Evolutionary conservation across 2,797 vertebrate genomes (phyloP), one percentile per base, ranked within the genome.

Genomic region (Eleutherodactylus coqui): DNA sequence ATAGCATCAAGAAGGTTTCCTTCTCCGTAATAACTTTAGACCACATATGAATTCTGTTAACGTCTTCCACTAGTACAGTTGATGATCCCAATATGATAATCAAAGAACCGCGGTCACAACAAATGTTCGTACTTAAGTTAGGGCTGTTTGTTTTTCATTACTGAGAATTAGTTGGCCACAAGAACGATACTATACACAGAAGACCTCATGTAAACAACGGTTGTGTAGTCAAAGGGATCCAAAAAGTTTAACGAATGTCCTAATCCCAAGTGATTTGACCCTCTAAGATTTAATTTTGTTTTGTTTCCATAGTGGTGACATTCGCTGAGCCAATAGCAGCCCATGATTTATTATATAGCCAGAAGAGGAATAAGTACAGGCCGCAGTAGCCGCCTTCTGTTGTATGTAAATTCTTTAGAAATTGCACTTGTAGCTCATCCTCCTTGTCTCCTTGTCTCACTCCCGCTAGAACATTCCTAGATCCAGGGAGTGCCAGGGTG

Each of bases 11-110:
- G 55, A 72, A 85, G 55, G 51, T 88, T 84, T 89, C 53, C 29
- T 67, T 88, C 83, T 55, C 75, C 80, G 55, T 75, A 87, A 86
- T 87, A 88, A 64, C 32, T 8, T 75, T 87, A 45, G 83, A 77
- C 36, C 70, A 77, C 43, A 41, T 76, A 34, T 4, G 82, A 82
- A 0, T 75, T 73, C 19, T 21, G 53, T 84, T 82, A 87, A 60
- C 36, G 64, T 51, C 75, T 49, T 49, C 0, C 11, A 53, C 34
- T 47, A 38, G 34, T 72, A 82, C 88, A 36, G 67, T 17, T 86
- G 62, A 85, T 73, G 64, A 88, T 43, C 75, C 79, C 34, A 67
- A 78, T 75, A 19, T 49, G 29, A 53, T 73, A 77, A 27, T 85
- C 34, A 62, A 79, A 80, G 80, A 86, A 87, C 49, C 64, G 60